phyloP scores from a whole-genome alignment of 1,140 invertebrate genomes.

The Theocolax elegans region DNA sequence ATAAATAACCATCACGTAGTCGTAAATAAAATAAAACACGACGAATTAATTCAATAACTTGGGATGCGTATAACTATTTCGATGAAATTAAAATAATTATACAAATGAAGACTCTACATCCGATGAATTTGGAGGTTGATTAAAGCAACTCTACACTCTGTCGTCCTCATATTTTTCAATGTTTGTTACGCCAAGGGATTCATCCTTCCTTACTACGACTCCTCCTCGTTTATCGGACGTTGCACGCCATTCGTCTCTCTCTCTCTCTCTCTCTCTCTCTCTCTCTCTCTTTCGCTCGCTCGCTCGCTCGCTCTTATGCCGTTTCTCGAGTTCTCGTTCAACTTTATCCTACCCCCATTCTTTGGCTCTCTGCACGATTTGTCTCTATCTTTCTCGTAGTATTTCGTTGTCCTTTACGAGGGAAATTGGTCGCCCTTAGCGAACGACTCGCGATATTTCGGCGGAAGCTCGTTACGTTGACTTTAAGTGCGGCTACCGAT shows the following conservation, averaged over 20 bases:
- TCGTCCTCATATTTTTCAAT: slow-evolving; percentile 21
- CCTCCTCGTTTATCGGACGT: slow-evolving; percentile 8
- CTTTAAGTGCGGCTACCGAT: slow-evolving; percentile 8
- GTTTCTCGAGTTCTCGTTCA: not conserved
- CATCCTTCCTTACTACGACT: slow-evolving; percentile 8
- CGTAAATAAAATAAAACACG: no score
- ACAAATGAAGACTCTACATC: no score
- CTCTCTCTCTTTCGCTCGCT: no score
- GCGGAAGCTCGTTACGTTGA: not conserved
- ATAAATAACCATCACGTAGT: no score
- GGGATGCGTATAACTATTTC: no score
- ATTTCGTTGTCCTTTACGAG: not conserved
- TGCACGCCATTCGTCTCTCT: not conserved
- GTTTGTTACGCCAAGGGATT: slow-evolving; percentile 3
- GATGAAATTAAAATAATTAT: no score
- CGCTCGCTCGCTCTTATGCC: no score
- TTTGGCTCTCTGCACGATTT: not conserved
- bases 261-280: slow-evolving; percentile 18
- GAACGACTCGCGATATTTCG: slow-evolving; percentile 5
- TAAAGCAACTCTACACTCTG: slow-evolving; percentile 1
- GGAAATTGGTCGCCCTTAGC: slow-evolving; percentile 19
- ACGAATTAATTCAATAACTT: no score
- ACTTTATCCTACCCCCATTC: not conserved
- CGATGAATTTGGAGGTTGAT: slow-evolving; percentile 30
- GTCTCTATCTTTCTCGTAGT: not conserved